phyloP scores from a whole-genome alignment of 2,888 invertebrate genomes.

The Athripsodes cinereus region DNA sequence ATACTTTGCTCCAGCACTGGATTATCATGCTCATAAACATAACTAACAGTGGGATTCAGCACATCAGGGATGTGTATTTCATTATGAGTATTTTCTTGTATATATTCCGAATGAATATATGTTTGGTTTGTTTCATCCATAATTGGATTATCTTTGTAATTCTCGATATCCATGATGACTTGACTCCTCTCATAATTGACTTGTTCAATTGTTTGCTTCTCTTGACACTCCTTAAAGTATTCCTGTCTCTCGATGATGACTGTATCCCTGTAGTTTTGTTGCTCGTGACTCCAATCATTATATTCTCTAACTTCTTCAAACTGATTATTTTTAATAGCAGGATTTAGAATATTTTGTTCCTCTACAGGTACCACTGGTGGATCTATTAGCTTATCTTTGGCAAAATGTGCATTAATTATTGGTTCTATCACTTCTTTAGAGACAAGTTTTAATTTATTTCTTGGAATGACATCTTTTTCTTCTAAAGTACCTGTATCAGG shows the following conservation, averaged over 20 bases:
- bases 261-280: not conserved
- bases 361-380: not conserved
- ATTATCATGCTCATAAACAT: not conserved
- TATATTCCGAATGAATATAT: not conserved
- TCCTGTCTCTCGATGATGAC: not conserved
- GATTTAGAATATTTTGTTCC: not conserved
- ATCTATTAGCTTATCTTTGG: slow-evolving; percentile 1
- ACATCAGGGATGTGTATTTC: not conserved
- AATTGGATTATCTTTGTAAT: not conserved
- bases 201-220: not conserved
- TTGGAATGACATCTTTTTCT: slow-evolving; percentile 23
- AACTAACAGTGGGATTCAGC: not conserved
- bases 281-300: not conserved
- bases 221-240: not conserved
- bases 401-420: slow-evolving; percentile 16
- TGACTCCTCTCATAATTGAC: not conserved
- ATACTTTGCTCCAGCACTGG: not conserved
- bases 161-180: not conserved
- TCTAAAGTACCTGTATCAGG: slow-evolving; percentile 22
- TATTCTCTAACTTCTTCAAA: not conserved
- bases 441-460: slow-evolving; percentile 22
- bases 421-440: slow-evolving; percentile 21
- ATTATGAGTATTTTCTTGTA: not conserved
- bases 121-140: not conserved
- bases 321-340: not conserved